Percentiles rank a stretch among this genome's conserved stretches.
Conservation (phyloP, 2,113 vertebrate genomes). For the Cyprinodon tularosa region DNA sequence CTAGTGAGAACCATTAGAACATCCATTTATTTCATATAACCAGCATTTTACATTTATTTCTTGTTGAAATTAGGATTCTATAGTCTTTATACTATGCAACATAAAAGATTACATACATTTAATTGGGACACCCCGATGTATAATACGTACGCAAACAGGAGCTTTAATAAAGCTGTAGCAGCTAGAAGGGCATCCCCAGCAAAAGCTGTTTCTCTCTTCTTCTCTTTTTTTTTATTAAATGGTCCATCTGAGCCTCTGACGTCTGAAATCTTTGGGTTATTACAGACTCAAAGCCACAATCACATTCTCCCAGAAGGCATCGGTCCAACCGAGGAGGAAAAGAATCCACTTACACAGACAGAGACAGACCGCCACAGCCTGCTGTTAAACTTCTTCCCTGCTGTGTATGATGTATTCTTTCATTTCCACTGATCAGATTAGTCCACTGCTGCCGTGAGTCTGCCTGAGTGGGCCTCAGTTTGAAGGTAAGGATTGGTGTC, state of each 20-base stretch:
- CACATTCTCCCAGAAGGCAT: conserved; percentile 21
- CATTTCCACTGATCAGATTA: conserved; percentile 64
- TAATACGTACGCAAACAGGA: conserved; percentile 1
- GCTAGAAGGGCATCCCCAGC: background rate
- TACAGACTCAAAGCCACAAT: conserved; percentile 25
- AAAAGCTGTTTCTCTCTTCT: background rate
- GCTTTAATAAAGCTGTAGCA: conserved; percentile 21
- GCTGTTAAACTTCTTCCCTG: conserved; percentile 19
- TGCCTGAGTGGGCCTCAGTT: conserved; percentile 2
- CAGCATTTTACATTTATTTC: too few relatives aligned
- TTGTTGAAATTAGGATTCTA: too few relatives aligned
- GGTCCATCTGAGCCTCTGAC: conserved; percentile 39
- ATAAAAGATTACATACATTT: background rate
- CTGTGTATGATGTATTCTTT: conserved; percentile 75
- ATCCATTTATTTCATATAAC: too few relatives aligned
- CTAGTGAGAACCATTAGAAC: too few relatives aligned
- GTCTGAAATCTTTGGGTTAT: conserved; percentile 47
- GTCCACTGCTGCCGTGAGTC: conserved; percentile 9
- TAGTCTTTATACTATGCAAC: too few relatives aligned
- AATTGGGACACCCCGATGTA: background rate
- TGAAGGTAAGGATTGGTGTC: background rate
- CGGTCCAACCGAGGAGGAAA: conserved; percentile 10
- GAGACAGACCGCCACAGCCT: conserved; percentile 32
- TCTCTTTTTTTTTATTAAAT: conserved; percentile 12
- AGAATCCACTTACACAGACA: conserved; percentile 68